Evolutionary conservation across 2,888 invertebrate genomes (phyloP), one percentile per base, ranked within the genome.

Genomic region (Meiosimyza platycephala): DNA sequence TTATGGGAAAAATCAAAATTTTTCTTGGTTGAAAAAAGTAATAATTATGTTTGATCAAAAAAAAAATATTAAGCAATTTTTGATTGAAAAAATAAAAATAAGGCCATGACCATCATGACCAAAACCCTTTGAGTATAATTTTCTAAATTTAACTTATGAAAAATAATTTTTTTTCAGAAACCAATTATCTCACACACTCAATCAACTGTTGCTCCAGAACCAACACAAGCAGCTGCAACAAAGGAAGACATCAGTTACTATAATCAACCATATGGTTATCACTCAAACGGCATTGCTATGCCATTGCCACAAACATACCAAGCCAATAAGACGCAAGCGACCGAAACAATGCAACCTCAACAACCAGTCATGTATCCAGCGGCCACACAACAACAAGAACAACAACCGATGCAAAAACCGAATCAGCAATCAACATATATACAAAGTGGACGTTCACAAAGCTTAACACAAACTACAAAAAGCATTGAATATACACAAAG

Each of bases 261-360:
- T 66, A 82, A 82, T 11, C 77, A 82, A 7, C 86, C 86, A 0
- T 87, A 86, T 78, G 85, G 85, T 3, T 86, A 86, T 78, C 85
- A 85, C 57, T 82, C 82, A 11, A 78, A 76, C 62, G 80, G 76
- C 6, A 62, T 68, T 6, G 70, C 68, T 15, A 33, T 69, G n/a
- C 60, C 22, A 71, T 62, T 33, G 52, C 51, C 70, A 18, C 40
- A 69, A 77, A 40, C 66, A 50, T 64, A 15, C 57, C 48, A 68
- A 54, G 7, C 54, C 72, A 54, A 60, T 33, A 3, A n/a, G 28
- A 1, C 74, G 72, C n/a, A 74, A 73, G 16, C 74, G 60, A 48
- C 76, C 48, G 70, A 59, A 47, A 54, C 13, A 22, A 15, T 59
- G 51, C 68, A 59, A n/a, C 16, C 51, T 13, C 68, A 69, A 22